Evolutionary conservation across 1,140 invertebrate species (phyloP).

Genomic region (Bombus pascuorum): DNA sequence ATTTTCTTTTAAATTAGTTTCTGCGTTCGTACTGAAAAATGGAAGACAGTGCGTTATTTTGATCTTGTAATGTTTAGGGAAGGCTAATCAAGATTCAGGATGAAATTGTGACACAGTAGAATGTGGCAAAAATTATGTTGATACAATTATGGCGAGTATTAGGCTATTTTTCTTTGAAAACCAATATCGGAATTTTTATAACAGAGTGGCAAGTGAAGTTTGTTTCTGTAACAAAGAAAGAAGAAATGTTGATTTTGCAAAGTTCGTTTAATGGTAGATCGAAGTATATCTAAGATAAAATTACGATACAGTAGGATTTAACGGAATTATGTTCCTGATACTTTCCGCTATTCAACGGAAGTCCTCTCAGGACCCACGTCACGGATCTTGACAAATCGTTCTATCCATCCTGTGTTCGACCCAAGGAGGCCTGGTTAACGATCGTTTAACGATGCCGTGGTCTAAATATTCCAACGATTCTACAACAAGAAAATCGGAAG

Average conservation of each 20-base stretch:
- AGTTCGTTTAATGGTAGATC: no score
- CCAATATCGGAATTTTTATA: neutral
- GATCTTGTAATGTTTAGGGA: no score
- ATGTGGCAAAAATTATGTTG: no score
- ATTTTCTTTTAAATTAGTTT: no score
- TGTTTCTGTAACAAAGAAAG: neutral
- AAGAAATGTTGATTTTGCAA: neutral
- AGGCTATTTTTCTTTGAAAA: neutral
- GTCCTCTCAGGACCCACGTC: slow-evolving; percentile 41
- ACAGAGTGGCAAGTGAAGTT: neutral
- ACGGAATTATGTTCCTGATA: slow-evolving; percentile 17
- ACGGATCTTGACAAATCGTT: slow-evolving; percentile 63
- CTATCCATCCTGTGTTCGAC: slow-evolving; percentile 40
- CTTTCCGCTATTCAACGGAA: slow-evolving; percentile 45
- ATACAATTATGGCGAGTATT: neutral
- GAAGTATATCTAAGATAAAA: neutral
- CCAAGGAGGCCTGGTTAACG: slow-evolving; percentile 56
- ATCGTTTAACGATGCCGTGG: slow-evolving; percentile 62
- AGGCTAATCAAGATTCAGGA: no score
- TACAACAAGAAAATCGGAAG: slow-evolving; percentile 34
- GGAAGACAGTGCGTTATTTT: no score
- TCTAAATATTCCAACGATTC: slow-evolving; percentile 47
- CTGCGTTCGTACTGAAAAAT: no score
- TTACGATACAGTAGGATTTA: no score
- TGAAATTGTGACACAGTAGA: no score